Evolutionary conservation across 2,113 vertebrate genomes (phyloP).

Genomic region (Athene cunicularia): DNA sequence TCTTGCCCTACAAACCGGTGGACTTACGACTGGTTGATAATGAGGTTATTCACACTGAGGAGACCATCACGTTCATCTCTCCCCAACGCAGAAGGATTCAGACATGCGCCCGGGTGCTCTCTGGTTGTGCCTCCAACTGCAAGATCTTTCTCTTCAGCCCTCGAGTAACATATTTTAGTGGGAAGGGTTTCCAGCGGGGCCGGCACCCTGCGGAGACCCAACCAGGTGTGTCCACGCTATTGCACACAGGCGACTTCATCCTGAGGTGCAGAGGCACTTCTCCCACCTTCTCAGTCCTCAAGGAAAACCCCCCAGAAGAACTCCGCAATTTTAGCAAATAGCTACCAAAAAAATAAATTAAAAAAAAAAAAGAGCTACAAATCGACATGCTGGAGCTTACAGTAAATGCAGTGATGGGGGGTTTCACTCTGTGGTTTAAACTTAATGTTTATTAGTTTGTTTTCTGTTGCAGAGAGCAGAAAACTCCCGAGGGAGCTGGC

Average conservation of each 20-base stretch:
- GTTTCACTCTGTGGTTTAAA: background rate
- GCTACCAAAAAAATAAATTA: too few species aligned
- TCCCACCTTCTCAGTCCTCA: background rate
- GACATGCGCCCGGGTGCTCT: accelerated
- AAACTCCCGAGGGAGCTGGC: background rate
- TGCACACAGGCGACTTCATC: background rate
- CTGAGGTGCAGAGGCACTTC: background rate
- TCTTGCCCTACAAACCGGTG: background rate
- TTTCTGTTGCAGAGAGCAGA: background rate
- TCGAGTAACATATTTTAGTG: background rate
- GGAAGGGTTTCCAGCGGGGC: background rate
- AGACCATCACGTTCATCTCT: background rate
- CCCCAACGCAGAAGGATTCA: background rate
- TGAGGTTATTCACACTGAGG: background rate
- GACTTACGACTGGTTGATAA: background rate
- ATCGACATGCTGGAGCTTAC: background rate
- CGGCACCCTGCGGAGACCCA: accelerated
- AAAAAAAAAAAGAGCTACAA: too few species aligned
- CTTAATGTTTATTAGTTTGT: background rate
- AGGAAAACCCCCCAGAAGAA: background rate
- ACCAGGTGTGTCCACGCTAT: background rate
- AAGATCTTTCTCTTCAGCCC: background rate
- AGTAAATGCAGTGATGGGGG: background rate
- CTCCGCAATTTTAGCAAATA: background rate
- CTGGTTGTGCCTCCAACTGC: background rate